phyloP scores from a whole-genome alignment of 2,888 invertebrate species.

The Phalangium opilio region DNA sequence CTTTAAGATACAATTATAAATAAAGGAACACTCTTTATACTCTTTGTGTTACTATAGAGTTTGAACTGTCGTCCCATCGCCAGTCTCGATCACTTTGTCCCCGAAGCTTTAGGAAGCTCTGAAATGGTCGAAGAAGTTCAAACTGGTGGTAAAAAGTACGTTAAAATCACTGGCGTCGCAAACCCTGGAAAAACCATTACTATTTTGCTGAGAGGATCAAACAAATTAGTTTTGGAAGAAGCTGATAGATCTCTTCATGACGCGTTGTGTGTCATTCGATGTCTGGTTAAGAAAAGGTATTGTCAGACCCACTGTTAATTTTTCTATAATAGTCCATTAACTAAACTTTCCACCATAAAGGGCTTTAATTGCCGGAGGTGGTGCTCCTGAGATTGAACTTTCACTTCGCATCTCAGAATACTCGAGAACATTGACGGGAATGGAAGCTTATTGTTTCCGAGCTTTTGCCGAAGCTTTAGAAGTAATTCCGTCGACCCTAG shows the following conservation, averaged over 20 bases:
- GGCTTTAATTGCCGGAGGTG: slow-evolving; percentile 86
- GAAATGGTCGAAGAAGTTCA: slow-evolving; percentile 88
- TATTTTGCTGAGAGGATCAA: slow-evolving; percentile 74
- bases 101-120: slow-evolving; percentile 79
- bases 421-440: slow-evolving; percentile 69
- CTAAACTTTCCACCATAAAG: slow-evolving; percentile 29
- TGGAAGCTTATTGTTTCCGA: slow-evolving; percentile 82
- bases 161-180: slow-evolving; percentile 73
- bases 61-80: slow-evolving; percentile 89
- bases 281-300: slow-evolving; percentile 72
- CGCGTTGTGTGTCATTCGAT: slow-evolving; percentile 82
- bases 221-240: slow-evolving; percentile 73
- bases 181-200: slow-evolving; percentile 80
- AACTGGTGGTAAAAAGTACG: slow-evolving; percentile 73
- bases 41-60: slow-evolving; percentile 38
- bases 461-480: slow-evolving; percentile 93
- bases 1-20: too few species aligned
- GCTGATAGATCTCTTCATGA: slow-evolving; percentile 85
- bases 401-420: slow-evolving; percentile 64
- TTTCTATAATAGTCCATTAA: too few species aligned
- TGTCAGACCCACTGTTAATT: background rate
- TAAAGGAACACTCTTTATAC: background rate
- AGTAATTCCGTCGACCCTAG: slow-evolving; percentile 75
- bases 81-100: slow-evolving; percentile 89
- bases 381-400: slow-evolving; percentile 92